phyloP scores from a whole-genome alignment of 1,140 invertebrate species.

The Mycetomoellerius zeteki region DNA sequence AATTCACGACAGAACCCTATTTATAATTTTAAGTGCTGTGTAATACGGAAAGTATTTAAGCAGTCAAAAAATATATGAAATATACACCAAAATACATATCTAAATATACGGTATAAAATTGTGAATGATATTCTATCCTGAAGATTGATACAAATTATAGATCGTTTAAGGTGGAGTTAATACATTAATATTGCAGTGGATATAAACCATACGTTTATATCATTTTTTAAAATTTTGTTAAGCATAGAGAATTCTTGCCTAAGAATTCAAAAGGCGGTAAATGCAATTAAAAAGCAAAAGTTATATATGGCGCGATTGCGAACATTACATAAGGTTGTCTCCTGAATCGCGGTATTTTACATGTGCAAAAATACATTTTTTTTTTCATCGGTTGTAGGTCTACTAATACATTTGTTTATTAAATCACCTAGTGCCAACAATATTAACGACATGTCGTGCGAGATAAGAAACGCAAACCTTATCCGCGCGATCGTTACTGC shows the following conservation, averaged over 20 bases:
- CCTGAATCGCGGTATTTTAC: not conserved
- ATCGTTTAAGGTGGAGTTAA: not conserved
- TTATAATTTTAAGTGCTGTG: not conserved
- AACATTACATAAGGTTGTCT: not conserved
- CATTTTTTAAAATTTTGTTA: not conserved
- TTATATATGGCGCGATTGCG: not conserved
- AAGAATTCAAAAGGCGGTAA: not conserved
- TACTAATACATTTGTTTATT: slow-evolving; percentile 29
- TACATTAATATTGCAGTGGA: not conserved
- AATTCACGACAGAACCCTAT: not conserved
- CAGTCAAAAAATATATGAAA: not conserved
- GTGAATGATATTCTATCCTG: not conserved
- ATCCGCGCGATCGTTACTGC: slow-evolving; percentile 6
- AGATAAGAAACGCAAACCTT: slow-evolving; percentile 37
- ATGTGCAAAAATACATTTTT: not conserved
- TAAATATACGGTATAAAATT: not conserved
- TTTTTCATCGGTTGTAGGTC: not conserved
- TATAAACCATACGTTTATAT: not conserved
- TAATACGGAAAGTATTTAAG: not conserved
- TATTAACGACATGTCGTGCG: not conserved
- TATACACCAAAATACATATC: not conserved
- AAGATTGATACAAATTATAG: not conserved
- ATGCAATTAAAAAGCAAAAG: not conserved
- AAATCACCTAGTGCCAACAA: slow-evolving; percentile 39
- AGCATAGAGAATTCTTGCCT: not conserved